Evolutionary conservation across 2,113 vertebrate genomes (phyloP), one percentile per base, ranked within the genome.

Genomic region (Siniperca chuatsi): DNA sequence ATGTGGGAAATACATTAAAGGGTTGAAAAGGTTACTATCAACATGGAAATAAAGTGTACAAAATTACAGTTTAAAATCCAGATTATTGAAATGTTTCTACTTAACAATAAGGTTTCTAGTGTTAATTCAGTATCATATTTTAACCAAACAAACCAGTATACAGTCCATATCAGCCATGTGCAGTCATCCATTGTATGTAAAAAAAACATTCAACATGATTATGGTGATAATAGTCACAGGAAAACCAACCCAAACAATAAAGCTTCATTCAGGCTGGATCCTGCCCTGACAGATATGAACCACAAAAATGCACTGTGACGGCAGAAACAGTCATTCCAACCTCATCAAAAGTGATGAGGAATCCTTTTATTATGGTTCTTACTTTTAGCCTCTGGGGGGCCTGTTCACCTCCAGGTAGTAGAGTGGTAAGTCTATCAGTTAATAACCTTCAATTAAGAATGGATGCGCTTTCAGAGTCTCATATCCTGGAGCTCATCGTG

Each of bases 381-480:
- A n/a, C 67, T 78, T 21, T 55, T 73, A 75, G 52, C 79, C 69
- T 76, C 64, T 0, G 40, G 75, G 33, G 50, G 33, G 75, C 3
- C n/a, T 72, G 23, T 73, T 74, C 71, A 79, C 81, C 81, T 75
- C 7, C 29, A 48, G 70, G 64, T 74, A 70, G 16, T 2, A 48
- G 15, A 77, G 46, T 23, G 3, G 20, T 42, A 7, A 66, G 74
- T 77, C 50, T 88, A 81, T 74, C 12, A 66, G 71, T 73, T 79
- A 86, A 91, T 88, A 87, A 89, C 90, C 83, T 71, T 75, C 48
- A 84, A 90, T 90, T 84, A 76, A 65, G 40, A 54, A 82, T 75
- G 23, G 73, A 75, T 67, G 44, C 18, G 8, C 37, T 75, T 83
- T 78, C 48, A 60, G 46, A 77, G 70, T 60, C 85, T 83, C 5